Evolutionary conservation across 2,797 vertebrate genomes (phyloP), one percentile per base, ranked within the genome.

Genomic region (Clarias laeviceps): DNA sequence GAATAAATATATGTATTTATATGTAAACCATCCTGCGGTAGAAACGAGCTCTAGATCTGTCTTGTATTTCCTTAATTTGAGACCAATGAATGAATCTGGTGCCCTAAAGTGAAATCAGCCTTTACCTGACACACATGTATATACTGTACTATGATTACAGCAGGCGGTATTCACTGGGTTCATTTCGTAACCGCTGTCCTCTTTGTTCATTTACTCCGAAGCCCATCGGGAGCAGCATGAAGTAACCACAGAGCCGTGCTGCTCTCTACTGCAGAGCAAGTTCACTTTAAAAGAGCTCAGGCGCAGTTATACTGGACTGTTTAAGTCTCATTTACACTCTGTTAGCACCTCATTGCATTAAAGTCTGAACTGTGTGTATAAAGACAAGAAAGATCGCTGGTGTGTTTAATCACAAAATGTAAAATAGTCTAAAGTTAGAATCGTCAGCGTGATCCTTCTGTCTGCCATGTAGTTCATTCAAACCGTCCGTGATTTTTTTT

Each of bases 191-290:
- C 70, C 78, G 45, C 77, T 85, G 80, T 64, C 72, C 18, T 20
- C 77, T 68, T 65, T 82, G 85, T 77, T 86, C 61, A 61, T 82
- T 61, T 57, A 85, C 57, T 74, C 29, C 84, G 78, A 56, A 40
- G 78, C 84, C 73, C 66, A 62, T 50, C 32, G 37, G 34, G 64
- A 45, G 54, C 77, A 64, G 40, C 72, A 73, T 61, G 68, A 45
- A 79, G 83, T 27, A 68, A 85, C 84, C 79, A 59, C 84, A 85
- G 69, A 73, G 34, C 15, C 2, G 18, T 18, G 84, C 40, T 66
- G n/a, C 18, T 68, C 64, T 83, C 65, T 0, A 24, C 74, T 80
- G 50, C n/a, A 74, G 57, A n/a, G 17, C 37, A 27, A n/a, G 59
- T 64, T 82, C 20, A 15, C 22, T 45, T 65, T 73, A 76, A 76